Evolutionary conservation across 2,113 vertebrate genomes (phyloP).

Genomic region (Columba livia): DNA sequence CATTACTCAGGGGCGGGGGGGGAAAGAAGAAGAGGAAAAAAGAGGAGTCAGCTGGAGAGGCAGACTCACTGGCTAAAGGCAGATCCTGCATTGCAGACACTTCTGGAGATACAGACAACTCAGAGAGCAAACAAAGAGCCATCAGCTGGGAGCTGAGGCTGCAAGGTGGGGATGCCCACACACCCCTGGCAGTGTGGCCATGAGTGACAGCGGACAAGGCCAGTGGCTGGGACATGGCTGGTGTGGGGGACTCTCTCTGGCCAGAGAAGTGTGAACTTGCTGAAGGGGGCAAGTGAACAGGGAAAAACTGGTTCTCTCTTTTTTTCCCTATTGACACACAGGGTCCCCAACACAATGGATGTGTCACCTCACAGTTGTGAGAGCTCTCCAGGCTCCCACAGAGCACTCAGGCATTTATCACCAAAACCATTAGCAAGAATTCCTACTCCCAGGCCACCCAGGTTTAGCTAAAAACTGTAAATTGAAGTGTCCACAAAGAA

Average conservation of each 20-base stretch:
- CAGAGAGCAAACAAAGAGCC: neutral
- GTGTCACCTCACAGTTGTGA: neutral
- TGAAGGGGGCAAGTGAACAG: neutral
- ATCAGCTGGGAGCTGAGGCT: neutral
- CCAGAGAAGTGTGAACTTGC: neutral
- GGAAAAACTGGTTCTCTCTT: neutral
- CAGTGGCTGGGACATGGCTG: neutral
- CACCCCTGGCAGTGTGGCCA: neutral
- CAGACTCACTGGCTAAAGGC: neutral
- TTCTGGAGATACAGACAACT: neutral
- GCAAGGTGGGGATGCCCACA: neutral
- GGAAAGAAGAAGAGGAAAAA: neutral
- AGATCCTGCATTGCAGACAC: neutral
- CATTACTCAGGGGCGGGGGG: neutral
- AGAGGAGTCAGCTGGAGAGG: neutral
- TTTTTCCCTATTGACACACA: rapidly evolving
- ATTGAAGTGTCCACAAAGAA: neutral
- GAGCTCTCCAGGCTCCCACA: neutral
- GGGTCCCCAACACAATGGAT: neutral
- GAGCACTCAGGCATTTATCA: neutral
- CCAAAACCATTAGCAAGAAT: neutral
- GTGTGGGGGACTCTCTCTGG: neutral
- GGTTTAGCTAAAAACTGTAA: neutral
- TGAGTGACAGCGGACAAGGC: neutral
- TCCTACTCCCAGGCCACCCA: neutral